phyloP scores from a whole-genome alignment of 2,113 vertebrate genomes.

The Siniperca knerii region DNA sequence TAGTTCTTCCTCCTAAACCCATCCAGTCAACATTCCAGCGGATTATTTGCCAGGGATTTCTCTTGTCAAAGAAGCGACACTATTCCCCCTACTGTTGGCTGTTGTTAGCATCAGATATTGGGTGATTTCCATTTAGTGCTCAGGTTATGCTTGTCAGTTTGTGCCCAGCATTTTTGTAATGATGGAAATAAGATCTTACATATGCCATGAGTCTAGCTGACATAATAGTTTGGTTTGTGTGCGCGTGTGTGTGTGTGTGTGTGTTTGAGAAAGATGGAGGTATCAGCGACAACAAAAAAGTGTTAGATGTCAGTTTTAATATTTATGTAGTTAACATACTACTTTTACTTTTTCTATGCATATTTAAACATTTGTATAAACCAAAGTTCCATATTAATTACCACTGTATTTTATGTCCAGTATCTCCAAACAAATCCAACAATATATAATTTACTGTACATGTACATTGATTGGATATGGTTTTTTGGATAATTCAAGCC shows the following conservation, averaged over 20 bases:
- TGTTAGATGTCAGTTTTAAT: conserved; percentile 2
- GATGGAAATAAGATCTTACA: conserved; percentile 85
- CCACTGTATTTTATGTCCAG: neutral
- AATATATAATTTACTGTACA: neutral
- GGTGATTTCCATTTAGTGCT: conserved; percentile 86
- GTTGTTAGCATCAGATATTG: conserved; percentile 86
- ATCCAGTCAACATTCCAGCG: conserved; percentile 73
- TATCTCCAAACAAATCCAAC: neutral
- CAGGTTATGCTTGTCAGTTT: conserved; percentile 86
- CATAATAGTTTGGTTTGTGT: conserved; percentile 81
- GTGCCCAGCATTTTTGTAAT: conserved; percentile 82
- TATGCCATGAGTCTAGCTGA: conserved; percentile 80
- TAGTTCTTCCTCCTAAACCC: conserved; percentile 69
- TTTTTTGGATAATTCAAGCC: conserved; percentile 25
- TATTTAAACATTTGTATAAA: neutral
- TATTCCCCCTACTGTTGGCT: conserved; percentile 75
- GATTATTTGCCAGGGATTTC: conserved; percentile 81
- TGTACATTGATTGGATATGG: neutral
- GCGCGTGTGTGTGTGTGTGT: neutral
- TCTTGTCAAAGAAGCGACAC: conserved; percentile 81
- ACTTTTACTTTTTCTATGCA: neutral
- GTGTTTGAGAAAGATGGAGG: conserved; percentile 3
- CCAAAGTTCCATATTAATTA: neutral
- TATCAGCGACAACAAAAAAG: conserved; percentile 21
- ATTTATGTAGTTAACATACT: conserved; percentile 4